Evolutionary conservation across 1,140 invertebrate species (phyloP).

Genomic region (Metaphire vulgaris): DNA sequence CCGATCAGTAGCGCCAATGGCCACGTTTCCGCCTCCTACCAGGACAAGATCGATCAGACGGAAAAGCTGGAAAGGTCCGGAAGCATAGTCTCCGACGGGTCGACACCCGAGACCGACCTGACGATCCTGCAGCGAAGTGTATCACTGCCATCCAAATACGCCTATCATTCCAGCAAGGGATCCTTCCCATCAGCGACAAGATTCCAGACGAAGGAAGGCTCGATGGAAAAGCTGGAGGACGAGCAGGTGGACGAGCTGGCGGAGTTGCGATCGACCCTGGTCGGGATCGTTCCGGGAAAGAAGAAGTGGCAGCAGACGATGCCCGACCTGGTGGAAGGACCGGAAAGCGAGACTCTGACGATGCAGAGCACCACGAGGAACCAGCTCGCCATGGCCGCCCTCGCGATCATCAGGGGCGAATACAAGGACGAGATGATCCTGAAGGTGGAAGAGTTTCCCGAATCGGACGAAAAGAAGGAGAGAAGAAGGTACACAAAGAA

Average conservation of each 20-base stretch:
- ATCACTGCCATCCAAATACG: not conserved
- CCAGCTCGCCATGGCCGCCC: constrained; percentile 5
- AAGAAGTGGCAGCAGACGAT: constrained; percentile 22
- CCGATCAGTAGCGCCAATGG: not conserved
- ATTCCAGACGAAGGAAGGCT: not conserved
- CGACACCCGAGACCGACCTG: not conserved
- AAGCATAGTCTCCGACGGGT: not conserved
- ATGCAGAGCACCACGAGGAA: constrained; percentile 18
- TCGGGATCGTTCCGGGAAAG: constrained; percentile 3
- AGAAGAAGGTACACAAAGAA: constrained; percentile 11
- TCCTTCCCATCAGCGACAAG: not conserved
- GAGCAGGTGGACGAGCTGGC: constrained; percentile 11
- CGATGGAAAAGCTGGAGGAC: not conserved
- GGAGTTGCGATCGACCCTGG: not conserved
- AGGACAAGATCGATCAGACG: constrained; percentile 1
- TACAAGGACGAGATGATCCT: not conserved
- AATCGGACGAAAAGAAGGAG: not conserved
- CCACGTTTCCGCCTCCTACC: not conserved
- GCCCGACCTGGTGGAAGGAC: constrained; percentile 21
- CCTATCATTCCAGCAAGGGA: not conserved
- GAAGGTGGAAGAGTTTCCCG: not conserved
- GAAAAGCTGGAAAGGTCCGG: not conserved
- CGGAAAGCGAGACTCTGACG: constrained; percentile 17
- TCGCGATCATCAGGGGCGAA: constrained; percentile 6
- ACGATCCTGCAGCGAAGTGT: constrained; percentile 8